Base-by-base conservation (phyloP, 2,797 vertebrate species). In the Fratercula arctica region DNA sequence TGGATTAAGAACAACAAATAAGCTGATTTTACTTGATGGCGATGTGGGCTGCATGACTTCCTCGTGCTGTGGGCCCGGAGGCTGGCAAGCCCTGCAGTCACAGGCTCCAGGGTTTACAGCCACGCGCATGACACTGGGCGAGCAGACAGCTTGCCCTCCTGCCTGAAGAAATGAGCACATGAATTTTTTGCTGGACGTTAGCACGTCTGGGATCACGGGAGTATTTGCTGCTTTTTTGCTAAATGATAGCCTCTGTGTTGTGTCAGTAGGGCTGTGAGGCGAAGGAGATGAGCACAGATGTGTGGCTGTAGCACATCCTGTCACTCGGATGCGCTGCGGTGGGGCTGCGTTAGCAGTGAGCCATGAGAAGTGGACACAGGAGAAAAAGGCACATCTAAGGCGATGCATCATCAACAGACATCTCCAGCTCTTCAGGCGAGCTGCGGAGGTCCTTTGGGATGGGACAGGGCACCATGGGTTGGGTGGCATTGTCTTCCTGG, bases 251-350 rank as follows among this genome's bases (percentile, higher is more conserved):
- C 37, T 39, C 48, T 2, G 14, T 73, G 81, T 50, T 21, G 50
- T 7, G 61, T 54, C 21, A 10, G 13, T 41, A 39, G 10, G 59
- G n/a, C 63, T 59, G 37, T 0, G 39, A 41, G 88, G 84, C 0
- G 6, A 51, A 35, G 77, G 80, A 60, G 74, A 21, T 0, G 23
- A 53, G 86, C 74, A 33, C 39, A 53, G 59, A 6, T 0, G 0
- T 7, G 70, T 56, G 88, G 59, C 93, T 61, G 41, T 13, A 17
- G 25, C 0, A 0, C 0, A 0, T 51, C 3, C 24, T 8, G 50
- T 68, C 43, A 7, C 78, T 83, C 0, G 1, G 28, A 19, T n/a
- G 23, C 0, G 1, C 45, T 56, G 2, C 26, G 0, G 0, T n/a
- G 35, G 53, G 39, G 54, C 57, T 70, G 57, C 20, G 25, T 15